Evolutionary conservation across 2,888 invertebrate genomes (phyloP).

Genomic region (Penaeus monodon): DNA sequence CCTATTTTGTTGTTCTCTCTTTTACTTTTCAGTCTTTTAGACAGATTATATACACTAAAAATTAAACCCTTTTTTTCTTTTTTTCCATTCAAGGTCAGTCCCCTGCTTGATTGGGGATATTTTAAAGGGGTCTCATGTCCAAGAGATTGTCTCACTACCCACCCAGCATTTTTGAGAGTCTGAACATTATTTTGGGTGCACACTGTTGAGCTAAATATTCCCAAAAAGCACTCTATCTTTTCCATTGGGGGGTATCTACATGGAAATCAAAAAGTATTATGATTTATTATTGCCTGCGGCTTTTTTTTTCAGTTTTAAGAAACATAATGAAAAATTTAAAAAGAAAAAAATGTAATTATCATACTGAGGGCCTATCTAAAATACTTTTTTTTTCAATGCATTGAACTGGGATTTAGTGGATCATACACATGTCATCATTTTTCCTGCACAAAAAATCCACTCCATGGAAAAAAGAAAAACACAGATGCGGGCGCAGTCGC

Average conservation of each 20-base stretch:
- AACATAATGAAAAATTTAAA: no score
- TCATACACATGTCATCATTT: constrained; percentile 34
- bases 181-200: not conserved
- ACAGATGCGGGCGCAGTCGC: constrained; percentile 12
- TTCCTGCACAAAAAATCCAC: constrained; percentile 22
- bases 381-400: constrained; percentile 20
- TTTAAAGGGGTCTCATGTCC: constrained; percentile 13
- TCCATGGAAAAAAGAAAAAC: constrained; percentile 22
- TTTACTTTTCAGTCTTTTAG: no score
- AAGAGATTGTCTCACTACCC: constrained; percentile 33
- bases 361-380: not conserved
- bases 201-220: constrained; percentile 22
- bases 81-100: constrained; percentile 18
- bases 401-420: constrained; percentile 29
- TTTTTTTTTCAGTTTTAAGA: no score
- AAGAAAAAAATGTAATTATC: no score
- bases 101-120: constrained; percentile 23
- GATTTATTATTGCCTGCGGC: no score
- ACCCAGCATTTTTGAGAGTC: constrained; percentile 18
- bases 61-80: no score
- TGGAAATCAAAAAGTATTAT: not conserved
- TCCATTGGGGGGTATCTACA: not conserved
- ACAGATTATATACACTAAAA: no score
- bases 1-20: no score
- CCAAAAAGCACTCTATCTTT: not conserved